A percentile compares a stretch with the other conserved stretches of the same genome.
Evolutionary conservation across 2,888 invertebrate species (phyloP).

Genomic region (Mallateleia sp.): DNA sequence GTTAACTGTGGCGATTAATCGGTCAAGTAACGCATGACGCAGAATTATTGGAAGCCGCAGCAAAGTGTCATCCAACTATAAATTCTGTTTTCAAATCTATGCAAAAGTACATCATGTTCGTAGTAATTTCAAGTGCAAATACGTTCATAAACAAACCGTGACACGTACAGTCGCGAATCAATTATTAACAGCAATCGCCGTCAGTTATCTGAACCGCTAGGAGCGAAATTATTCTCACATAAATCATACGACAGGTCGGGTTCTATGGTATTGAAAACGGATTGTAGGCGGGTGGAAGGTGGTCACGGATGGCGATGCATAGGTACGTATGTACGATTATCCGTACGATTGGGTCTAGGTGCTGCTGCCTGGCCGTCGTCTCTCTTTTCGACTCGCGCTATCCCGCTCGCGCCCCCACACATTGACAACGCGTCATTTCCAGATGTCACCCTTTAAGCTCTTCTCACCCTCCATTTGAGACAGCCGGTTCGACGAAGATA

Average conservation of each 20-base stretch:
- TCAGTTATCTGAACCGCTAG: conserved; percentile 86
- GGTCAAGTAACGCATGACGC: conserved; percentile 36
- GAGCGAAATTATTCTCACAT: conserved; percentile 87
- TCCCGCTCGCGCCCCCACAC: conserved; percentile 70
- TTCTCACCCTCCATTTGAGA: conserved; percentile 82
- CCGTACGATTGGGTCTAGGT: conserved; percentile 72
- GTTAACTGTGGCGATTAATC: conserved; percentile 36
- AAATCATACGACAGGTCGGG: conserved; percentile 86
- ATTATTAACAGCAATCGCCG: conserved; percentile 87
- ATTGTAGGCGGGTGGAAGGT: conserved; percentile 67
- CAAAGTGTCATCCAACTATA: conserved; percentile 61
- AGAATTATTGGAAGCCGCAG: conserved; percentile 46
- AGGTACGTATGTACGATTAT: conserved; percentile 77
- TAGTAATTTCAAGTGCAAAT: conserved; percentile 68
- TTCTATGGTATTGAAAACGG: conserved; percentile 75
- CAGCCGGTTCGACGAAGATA: conserved; percentile 64
- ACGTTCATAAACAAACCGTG: conserved; percentile 68
- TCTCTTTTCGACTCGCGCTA: too few relatives aligned
- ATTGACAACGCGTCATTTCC: conserved; percentile 86
- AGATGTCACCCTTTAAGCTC: conserved; percentile 84
- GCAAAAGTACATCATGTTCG: conserved; percentile 53
- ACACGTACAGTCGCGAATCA: conserved; percentile 85
- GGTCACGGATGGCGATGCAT: conserved; percentile 79
- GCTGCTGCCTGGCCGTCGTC: conserved; percentile 44
- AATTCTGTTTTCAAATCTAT: conserved; percentile 64